These are phyloP conservation scores for Camelus dromedarius DNA, from an alignment of 2,113 vertebrate genomes.

Conservation along the genomic window DNA sequence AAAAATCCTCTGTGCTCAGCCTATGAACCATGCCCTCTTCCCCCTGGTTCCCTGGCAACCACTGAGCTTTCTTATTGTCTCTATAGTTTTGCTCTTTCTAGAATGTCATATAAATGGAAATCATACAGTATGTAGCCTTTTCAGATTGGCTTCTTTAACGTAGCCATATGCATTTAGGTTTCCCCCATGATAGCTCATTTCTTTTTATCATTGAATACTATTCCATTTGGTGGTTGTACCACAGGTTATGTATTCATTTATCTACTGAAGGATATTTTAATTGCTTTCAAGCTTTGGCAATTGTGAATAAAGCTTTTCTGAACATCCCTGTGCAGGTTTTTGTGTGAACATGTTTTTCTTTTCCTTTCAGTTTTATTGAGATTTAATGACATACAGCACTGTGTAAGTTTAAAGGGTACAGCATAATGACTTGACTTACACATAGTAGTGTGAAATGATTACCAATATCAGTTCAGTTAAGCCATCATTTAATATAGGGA, in stretches of 20 bases:
- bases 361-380: background rate
- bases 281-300: background rate
- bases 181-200: background rate
- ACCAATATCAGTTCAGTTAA: background rate
- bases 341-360: background rate
- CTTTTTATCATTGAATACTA: background rate
- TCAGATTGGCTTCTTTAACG: background rate
- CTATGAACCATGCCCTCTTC: background rate
- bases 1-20: background rate
- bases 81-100: background rate
- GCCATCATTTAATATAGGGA: background rate
- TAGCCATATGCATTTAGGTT: background rate
- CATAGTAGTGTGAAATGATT: background rate
- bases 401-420: background rate
- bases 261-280: background rate
- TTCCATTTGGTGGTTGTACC: background rate
- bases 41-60: background rate
- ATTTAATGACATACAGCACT: background rate
- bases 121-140: background rate
- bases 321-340: background rate
- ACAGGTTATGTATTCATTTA: background rate
- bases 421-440: background rate
- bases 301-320: background rate
- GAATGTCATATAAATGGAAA: background rate
- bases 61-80: background rate